Conservation (phyloP, 2,113 vertebrate genomes). For the Microcebus ravelobensis region DNA sequence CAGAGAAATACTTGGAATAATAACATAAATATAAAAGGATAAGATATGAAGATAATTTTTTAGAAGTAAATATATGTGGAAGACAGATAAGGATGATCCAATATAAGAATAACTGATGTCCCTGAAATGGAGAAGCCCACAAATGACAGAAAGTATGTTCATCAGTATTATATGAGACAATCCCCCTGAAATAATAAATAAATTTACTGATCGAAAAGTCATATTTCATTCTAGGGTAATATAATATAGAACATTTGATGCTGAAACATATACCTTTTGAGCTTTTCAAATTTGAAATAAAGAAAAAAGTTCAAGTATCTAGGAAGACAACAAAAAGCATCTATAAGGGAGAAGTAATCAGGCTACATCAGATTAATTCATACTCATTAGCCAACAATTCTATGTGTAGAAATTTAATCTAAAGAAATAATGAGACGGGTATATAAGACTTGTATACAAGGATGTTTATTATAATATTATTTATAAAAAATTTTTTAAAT, state of each 20-base stretch:
- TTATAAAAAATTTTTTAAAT: conserved; percentile 34
- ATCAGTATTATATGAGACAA: conserved; percentile 7
- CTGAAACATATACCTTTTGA: background rate
- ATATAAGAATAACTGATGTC: background rate
- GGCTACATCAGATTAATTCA: background rate
- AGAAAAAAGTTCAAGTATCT: background rate
- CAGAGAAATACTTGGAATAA: conserved; percentile 24
- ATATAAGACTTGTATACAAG: conserved; percentile 1
- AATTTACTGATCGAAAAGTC: background rate
- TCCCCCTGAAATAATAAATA: background rate
- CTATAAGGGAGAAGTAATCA: background rate
- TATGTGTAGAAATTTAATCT: background rate
- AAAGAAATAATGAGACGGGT: background rate
- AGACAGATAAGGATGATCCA: background rate
- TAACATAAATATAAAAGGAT: background rate
- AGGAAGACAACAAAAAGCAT: background rate
- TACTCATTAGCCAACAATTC: background rate
- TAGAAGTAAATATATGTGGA: background rate
- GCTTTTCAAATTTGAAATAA: conserved; percentile 6
- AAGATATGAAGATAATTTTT: conserved; percentile 1
- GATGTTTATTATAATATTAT: background rate
- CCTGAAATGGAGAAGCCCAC: background rate
- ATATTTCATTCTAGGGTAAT: background rate
- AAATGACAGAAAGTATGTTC: background rate
- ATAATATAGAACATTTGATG: background rate